Percentiles rank a stretch among this genome's conserved stretches.
These are phyloP conservation scores for Aricia artaxerxes DNA, from an alignment of 2,888 invertebrate species.

Conservation along the genomic window DNA sequence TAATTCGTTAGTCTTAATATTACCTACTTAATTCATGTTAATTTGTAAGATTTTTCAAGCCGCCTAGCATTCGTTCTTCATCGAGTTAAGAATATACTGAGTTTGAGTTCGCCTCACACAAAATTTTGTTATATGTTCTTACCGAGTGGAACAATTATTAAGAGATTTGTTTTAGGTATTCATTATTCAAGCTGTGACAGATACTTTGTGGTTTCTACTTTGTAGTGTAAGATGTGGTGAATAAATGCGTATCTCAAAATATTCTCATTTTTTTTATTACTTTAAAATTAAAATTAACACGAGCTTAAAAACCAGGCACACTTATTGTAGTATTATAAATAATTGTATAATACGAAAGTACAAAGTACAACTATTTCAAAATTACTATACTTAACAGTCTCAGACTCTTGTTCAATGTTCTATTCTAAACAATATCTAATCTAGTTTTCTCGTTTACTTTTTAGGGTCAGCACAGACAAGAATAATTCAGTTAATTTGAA, in stretches of 20 bases:
- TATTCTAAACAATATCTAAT: background rate
- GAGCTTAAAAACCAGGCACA: background rate
- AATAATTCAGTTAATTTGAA: background rate
- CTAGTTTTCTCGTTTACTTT: background rate
- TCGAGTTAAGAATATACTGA: background rate
- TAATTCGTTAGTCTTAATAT: slow-evolving; percentile 22
- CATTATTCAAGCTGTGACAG: slow-evolving; percentile 24
- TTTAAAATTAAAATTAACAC: background rate
- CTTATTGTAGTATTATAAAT: no score
- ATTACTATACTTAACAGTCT: background rate
- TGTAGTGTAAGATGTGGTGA: slow-evolving; percentile 48
- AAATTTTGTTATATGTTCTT: background rate
- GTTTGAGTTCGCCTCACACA: slow-evolving; percentile 1
- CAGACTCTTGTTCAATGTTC: background rate
- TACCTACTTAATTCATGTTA: background rate
- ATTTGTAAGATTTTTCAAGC: slow-evolving; percentile 16
- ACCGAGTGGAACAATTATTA: background rate
- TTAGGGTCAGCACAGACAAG: background rate
- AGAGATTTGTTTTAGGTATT: slow-evolving; percentile 30
- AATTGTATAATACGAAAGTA: no score
- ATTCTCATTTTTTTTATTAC: background rate
- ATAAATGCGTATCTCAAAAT: slow-evolving; percentile 56
- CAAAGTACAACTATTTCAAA: background rate
- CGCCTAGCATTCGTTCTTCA: slow-evolving; percentile 19
- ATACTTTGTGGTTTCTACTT: slow-evolving; percentile 35